Base-by-base conservation (phyloP, 2,113 vertebrate genomes). In the Merops nubicus region DNA sequence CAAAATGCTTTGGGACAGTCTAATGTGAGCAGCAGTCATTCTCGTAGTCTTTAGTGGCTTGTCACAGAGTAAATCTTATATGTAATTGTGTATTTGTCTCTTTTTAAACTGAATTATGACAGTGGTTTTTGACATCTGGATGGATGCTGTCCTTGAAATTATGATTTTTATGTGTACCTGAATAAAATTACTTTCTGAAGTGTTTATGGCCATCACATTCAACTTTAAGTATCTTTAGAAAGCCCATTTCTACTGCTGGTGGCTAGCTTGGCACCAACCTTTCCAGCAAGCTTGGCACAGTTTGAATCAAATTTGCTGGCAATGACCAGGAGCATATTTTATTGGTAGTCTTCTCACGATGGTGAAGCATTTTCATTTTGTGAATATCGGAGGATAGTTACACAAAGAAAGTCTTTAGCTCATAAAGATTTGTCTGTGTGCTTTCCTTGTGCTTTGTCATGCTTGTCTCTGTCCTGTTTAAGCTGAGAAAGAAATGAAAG, bases 261-360 rank as follows among this genome's bases (percentile, higher is more conserved):
- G 63, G 60, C 20, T 4, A 6, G 0, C 12, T 42, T 91, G 82
- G 79, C 54, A 67, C 33, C 38, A 87, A 4, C 38, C 47, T 23
- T 94, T 83, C 68, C 75, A 81, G 12, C 38, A 70, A 77, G 29
- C 47, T 68, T 94, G 95, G 95, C 88, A 50, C 4, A 5, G 50
- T 74, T 87, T 93, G 85, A 94, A 97, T 94, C 50, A 67, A 63
- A 91, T 70, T 54, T 80, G 8, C 82, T 96, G 96, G 94, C 95
- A 77, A 26, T 70, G 43, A 25, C 4, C 43, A 78, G 64, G 63
- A 70, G 88, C 16, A 6, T 40, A 9, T 77, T 94, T 96, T 64
- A 67, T 92, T 95, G 59, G 72, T 83, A 96, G 69, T 90, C 68
- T 83, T 77, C 85, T 95, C 95, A 91, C 9, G 8, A 10, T 34